Evolutionary conservation across 2,888 invertebrate genomes (phyloP), one percentile per base, ranked within the genome.

Genomic region (Patella pellucida): DNA sequence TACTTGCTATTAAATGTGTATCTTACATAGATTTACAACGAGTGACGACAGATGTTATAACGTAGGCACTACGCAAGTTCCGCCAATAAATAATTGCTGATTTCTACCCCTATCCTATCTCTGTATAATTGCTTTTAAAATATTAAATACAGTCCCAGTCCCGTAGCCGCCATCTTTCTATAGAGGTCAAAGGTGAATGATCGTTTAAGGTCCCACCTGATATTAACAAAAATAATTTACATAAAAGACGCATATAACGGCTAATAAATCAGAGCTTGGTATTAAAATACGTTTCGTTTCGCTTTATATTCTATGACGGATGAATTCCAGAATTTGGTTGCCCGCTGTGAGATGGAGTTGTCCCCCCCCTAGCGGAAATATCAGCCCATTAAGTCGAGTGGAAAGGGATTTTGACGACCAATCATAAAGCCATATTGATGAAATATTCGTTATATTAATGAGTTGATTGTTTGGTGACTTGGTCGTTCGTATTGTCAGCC

Each of bases 171-270:
- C 62, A 62, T 62, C 19, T 62, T 62, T 12, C 62, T 23, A 62
- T 23, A 62, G 23, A 23, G 62, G 19, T 62, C 62, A 62, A 62
- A 62, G 62, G 62, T 62, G 19, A 62, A 62, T 23, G 19, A 62
- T 62, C 23, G 14, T 62, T 62, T 62, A 62, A 62, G 62, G 62
- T 62, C 62, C 62, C 62, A 62, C 62, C 62, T 62, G 62, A 62
- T 23, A 62, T 62, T 62, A 62, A 62, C 62, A 62, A 62, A 62
- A 62, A 62, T 62, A 62, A 62, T 62, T 62, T 62, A 62, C 62
- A 62, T 62, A 62, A 62, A 62, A 62, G 62, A 62, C 62, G 62
- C 62, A 62, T 62, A 62, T 62, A 62, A 62, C 62, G 62, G 62
- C 62, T 62, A 62, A 62, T 62, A 62, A 62, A 62, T 62, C 62